Conservation (phyloP, 2,797 vertebrate genomes). For the Xiphophorus birchmanni region DNA sequence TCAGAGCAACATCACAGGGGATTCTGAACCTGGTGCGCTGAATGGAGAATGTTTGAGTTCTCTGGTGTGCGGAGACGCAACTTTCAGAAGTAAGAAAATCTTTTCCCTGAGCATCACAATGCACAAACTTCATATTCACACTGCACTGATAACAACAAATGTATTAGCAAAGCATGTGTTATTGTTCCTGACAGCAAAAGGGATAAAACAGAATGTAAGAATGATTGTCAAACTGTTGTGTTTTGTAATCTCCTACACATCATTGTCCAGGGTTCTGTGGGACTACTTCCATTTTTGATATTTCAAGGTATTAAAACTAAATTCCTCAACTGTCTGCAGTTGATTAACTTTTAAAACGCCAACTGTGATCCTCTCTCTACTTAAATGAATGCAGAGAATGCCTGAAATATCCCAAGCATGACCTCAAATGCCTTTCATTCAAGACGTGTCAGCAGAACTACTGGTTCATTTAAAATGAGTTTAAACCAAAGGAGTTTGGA, state of each 20-base stretch:
- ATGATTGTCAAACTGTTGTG: not conserved
- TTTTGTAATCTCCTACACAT: not conserved
- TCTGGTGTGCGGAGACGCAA: not conserved
- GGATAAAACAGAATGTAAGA: not conserved
- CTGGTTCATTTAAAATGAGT: not conserved
- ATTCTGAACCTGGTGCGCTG: not conserved
- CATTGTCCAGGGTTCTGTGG: not conserved
- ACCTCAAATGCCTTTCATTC: not conserved
- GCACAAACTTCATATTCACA: not conserved
- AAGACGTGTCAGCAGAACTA: not conserved
- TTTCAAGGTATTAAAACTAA: not conserved
- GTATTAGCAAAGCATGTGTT: not conserved
- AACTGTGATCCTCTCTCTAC: not conserved
- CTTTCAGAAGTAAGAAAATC: not conserved
- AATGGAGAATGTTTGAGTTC: not conserved
- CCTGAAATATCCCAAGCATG: not conserved
- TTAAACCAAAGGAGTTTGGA: not conserved
- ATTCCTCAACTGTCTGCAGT: not conserved
- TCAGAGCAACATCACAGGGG: conserved; percentile 10
- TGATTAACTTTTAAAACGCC: not conserved
- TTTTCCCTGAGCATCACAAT: not conserved
- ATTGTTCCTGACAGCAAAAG: not conserved
- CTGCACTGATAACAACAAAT: not conserved
- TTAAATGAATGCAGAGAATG: not conserved
- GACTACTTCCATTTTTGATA: not conserved